Conservation (phyloP, 2,797 vertebrate species). For the Mergus octosetaceus region DNA sequence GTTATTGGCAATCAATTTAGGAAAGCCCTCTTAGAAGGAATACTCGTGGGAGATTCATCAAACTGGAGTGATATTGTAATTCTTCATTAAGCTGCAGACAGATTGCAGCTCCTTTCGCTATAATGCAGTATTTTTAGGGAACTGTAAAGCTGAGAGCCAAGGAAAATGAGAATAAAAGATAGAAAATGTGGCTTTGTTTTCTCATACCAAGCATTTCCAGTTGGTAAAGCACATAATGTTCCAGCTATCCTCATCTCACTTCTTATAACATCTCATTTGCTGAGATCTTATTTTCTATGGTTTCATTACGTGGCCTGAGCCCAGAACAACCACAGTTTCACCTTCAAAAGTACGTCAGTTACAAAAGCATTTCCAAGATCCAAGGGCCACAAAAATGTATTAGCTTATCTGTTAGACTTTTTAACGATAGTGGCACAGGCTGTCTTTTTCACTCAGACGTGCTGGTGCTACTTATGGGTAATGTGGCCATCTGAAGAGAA, state of each 20-base stretch:
- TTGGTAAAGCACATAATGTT: conserved; percentile 49
- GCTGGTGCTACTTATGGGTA: accelerated
- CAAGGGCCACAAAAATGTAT: neutral
- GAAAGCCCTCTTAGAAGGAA: neutral
- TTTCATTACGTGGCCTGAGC: neutral
- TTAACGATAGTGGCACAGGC: neutral
- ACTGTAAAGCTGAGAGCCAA: conserved; percentile 4
- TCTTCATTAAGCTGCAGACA: neutral
- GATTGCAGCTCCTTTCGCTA: neutral
- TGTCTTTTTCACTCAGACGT: neutral
- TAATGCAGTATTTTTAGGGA: neutral
- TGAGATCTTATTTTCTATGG: neutral
- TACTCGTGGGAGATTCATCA: neutral
- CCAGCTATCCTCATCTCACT: neutral
- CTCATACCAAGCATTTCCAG: conserved; percentile 10
- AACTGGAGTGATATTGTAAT: neutral
- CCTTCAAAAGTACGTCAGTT: neutral
- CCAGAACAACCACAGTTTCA: neutral
- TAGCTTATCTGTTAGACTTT: neutral
- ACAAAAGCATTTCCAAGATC: neutral
- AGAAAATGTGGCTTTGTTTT: conserved; percentile 38
- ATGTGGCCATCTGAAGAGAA: neutral
- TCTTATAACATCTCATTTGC: conserved; percentile 18
- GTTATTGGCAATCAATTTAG: neutral
- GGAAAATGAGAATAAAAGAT: neutral